A percentile compares a stretch with the other conserved stretches of the same genome.
These are phyloP conservation scores for Alexandromys fortis DNA, from an alignment of 2,113 vertebrate species.

Conservation along the genomic window DNA sequence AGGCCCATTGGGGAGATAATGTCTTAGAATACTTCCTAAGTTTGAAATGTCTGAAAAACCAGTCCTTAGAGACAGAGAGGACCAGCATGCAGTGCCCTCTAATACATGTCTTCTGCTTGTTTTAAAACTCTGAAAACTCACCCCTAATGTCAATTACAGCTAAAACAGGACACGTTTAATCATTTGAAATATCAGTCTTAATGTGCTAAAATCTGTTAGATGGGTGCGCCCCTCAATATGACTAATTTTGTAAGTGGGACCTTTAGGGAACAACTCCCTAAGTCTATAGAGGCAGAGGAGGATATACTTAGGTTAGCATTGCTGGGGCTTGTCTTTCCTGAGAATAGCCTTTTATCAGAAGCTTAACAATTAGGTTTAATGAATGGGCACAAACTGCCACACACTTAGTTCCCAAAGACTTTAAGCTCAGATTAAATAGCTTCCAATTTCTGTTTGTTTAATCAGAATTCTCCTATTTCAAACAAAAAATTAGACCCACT, in stretches of 20 bases:
- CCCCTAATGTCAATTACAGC: neutral
- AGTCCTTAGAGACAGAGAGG: constrained; percentile 5
- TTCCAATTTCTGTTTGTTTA: neutral
- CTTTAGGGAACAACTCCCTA: neutral
- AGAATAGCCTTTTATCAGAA: neutral
- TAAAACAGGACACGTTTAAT: neutral
- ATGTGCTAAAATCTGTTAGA: constrained; percentile 13
- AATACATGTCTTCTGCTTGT: neutral
- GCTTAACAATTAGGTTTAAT: constrained; percentile 29
- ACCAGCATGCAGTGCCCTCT: constrained; percentile 24
- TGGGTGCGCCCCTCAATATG: neutral
- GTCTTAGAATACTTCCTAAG: constrained; percentile 31
- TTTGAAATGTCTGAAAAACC: constrained; percentile 5
- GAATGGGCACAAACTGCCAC: neutral
- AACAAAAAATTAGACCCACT: neutral
- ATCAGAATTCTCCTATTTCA: neutral
- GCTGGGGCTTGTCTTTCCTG: constrained; percentile 16
- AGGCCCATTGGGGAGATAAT: neutral
- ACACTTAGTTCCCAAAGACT: constrained; percentile 12
- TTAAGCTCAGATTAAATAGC: neutral
- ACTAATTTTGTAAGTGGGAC: neutral
- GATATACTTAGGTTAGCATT: neutral
- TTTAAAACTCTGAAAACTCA: constrained; percentile 32
- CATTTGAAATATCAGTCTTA: constrained; percentile 44
- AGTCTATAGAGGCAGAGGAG: neutral